These are phyloP conservation scores for Formica aserva DNA, from an alignment of 2,888 invertebrate species.

Conservation along the genomic window DNA sequence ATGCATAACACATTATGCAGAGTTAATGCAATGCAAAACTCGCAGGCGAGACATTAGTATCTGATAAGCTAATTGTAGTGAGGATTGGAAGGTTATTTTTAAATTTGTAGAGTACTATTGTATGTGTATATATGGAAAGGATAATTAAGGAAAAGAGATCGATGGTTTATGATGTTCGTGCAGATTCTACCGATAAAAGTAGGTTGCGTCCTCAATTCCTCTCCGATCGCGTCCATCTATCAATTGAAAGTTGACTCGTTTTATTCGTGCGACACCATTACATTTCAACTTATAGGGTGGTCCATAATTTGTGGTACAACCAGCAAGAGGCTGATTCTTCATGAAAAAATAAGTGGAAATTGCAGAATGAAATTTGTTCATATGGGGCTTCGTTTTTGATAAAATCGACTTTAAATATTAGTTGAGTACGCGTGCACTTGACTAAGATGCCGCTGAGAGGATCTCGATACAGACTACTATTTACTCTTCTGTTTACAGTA, in stretches of 20 bases:
- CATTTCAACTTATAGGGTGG: not conserved
- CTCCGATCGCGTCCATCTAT: slow-evolving; percentile 64
- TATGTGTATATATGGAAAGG: not conserved
- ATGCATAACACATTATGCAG: not conserved
- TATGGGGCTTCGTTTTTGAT: too few species aligned
- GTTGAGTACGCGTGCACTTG: too few species aligned
- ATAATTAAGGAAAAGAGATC: slow-evolving; percentile 55
- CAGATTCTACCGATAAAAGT: slow-evolving; percentile 68
- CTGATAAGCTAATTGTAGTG: not conserved
- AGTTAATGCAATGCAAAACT: not conserved
- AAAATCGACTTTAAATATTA: too few species aligned
- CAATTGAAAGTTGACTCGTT: slow-evolving; percentile 63
- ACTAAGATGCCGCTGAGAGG: too few species aligned
- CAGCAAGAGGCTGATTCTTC: too few species aligned
- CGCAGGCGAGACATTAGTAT: not conserved
- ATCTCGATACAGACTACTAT: too few species aligned
- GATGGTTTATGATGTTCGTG: slow-evolving; percentile 31
- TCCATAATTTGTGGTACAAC: too few species aligned
- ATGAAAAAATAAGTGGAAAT: too few species aligned
- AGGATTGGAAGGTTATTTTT: not conserved
- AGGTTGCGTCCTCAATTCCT: slow-evolving; percentile 71
- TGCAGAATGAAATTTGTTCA: too few species aligned
- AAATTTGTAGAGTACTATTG: slow-evolving; percentile 1
- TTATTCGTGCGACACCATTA: slow-evolving; percentile 10
- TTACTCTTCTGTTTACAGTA: too few species aligned